These are phyloP conservation scores for Phenganax subtilis DNA, from an alignment of 92 coral and sea anemone species.

Conservation along the genomic window DNA sequence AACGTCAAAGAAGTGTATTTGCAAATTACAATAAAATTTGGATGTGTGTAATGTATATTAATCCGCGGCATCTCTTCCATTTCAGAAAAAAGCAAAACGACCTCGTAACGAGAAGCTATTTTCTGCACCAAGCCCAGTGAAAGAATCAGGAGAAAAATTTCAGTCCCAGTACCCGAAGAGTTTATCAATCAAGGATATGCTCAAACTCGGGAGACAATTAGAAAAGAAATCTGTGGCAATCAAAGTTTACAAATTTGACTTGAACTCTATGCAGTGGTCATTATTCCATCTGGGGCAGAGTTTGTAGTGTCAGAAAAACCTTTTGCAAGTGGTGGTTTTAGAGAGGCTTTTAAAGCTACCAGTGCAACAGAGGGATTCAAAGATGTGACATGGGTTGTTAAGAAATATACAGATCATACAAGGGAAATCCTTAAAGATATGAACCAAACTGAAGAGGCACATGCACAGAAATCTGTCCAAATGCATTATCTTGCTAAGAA, in stretches of 20 bases:
- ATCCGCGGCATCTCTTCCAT: neutral
- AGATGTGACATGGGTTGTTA: constrained; percentile 54
- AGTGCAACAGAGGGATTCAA: constrained; percentile 56
- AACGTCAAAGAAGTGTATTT: too few relatives aligned
- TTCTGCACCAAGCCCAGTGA: constrained; percentile 34
- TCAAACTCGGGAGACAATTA: constrained; percentile 18
- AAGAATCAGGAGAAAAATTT: neutral
- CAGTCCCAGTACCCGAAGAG: constrained; percentile 34
- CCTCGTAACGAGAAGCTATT: neutral
- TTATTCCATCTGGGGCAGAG: constrained; percentile 49
- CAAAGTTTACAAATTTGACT: constrained; percentile 41
- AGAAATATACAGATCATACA: constrained; percentile 30
- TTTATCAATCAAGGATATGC: constrained; percentile 35
- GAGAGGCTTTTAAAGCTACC: constrained; percentile 58
- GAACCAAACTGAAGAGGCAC: constrained; percentile 32
- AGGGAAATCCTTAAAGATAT: constrained; percentile 13
- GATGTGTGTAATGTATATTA: too few relatives aligned
- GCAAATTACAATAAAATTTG: too few relatives aligned
- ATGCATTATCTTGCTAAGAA: constrained; percentile 40
- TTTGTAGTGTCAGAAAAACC: constrained; percentile 23
- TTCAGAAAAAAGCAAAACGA: constrained; percentile 5
- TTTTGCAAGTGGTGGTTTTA: constrained; percentile 63
- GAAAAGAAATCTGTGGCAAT: constrained; percentile 24
- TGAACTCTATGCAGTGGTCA: constrained; percentile 57
- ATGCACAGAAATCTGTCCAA: constrained; percentile 33